Base-by-base conservation (phyloP, 1,140 invertebrate genomes). In the Lordiphosa collinella region DNA sequence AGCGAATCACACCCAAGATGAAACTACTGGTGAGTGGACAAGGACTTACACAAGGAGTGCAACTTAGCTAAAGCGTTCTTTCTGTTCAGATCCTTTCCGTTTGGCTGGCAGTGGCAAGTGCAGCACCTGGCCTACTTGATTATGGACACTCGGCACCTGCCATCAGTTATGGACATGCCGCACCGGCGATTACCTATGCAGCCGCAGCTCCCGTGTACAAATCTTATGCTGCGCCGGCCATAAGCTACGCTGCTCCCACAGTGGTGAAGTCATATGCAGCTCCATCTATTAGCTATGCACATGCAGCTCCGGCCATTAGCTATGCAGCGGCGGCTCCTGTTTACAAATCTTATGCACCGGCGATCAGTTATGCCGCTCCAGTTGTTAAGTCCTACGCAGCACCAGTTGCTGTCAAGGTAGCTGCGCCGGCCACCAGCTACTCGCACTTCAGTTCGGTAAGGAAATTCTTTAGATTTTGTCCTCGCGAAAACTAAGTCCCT, bases 391-490 rank as follows among this genome's bases (percentile, higher is more conserved):
- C 67, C 18, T 65, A 65, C 18, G 59, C 65, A 35, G 54, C 54
- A 29, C 54, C 64, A 4, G 54, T 36, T 2, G 48, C 48, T n/a
- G 36, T 43, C 12, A 52, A 61, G 12, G 51, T 51, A 6, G 35
- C 51, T 5, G 60, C 65, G 5, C 57, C 67, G 11, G 73, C 73
- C 41, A 74, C 72, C 38, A 85, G 79, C 22, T 85, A 85, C 63
- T 73, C 82, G 0, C 73, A 79, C 10, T 86, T 86, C 43, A 86
- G 82, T 22, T 76, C 74, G 62, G 82, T 86, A 60, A 68, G 80
- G 9, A 2, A 34, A 16, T 14, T 2, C 3, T 5, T 22, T 4
- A 5, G 11, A 7, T 4, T 3, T 6, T 7, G 6, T 34, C 6
- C 10, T 22, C 10, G 5, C 0, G 43, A 36, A n/a, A 11, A 44